Percentiles rank a stretch among this genome's conserved stretches.
These are phyloP conservation scores for Henricia sp. DNA, from an alignment of 53 echinoderm and acorn worm genomes.

Conservation along the genomic window DNA sequence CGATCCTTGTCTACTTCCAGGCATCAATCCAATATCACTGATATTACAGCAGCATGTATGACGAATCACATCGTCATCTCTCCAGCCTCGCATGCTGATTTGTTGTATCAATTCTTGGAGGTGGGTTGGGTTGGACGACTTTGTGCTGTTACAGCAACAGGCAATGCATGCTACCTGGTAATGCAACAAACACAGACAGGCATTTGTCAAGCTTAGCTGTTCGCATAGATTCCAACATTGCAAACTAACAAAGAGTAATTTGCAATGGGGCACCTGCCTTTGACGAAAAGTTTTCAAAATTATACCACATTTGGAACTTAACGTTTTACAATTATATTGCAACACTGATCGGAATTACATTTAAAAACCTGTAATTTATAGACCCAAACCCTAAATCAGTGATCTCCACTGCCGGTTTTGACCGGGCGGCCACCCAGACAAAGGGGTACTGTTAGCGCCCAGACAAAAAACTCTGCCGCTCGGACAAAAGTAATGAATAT, in stretches of 20 bases:
- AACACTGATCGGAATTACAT: too few species aligned
- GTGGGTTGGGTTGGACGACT: slow-evolving; percentile 57
- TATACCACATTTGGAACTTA: neutral
- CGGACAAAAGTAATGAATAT: too few species aligned
- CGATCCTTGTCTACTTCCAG: slow-evolving; percentile 35
- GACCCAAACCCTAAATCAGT: too few species aligned
- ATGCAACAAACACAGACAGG: neutral
- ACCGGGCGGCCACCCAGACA: too few species aligned
- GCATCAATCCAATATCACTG: slow-evolving; percentile 45
- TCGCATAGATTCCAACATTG: neutral
- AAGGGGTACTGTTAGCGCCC: too few species aligned
- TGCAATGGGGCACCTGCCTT: too few species aligned
- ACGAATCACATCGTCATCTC: slow-evolving; percentile 58
- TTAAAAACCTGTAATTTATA: too few species aligned
- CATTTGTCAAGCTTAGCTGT: neutral
- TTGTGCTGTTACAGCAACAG: slow-evolving; percentile 74
- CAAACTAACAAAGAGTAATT: neutral
- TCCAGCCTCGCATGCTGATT: slow-evolving; percentile 71
- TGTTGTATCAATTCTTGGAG: slow-evolving; percentile 49
- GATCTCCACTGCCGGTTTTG: too few species aligned
- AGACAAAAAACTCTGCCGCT: too few species aligned
- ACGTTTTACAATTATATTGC: too few species aligned
- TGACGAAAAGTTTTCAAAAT: neutral
- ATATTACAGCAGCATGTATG: slow-evolving; percentile 83
- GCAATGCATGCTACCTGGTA: slow-evolving; percentile 70